Base-by-base conservation (phyloP, 2,797 vertebrate genomes). In the Tachyglossus aculeatus region DNA sequence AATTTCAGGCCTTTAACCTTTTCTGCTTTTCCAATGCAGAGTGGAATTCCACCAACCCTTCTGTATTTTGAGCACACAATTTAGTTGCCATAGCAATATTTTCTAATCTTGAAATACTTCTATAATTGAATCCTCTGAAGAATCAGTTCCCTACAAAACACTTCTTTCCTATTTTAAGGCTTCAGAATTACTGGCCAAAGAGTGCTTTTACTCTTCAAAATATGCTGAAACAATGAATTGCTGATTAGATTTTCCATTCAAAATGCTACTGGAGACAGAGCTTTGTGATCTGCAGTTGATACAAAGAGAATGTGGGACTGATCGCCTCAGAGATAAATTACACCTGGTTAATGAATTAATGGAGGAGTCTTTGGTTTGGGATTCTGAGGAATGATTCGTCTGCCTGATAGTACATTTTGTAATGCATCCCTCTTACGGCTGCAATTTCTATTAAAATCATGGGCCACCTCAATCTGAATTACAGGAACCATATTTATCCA, bases 21-120 rank as follows among this genome's bases (percentile, higher is more conserved):
- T 69, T 38, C 21, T 69, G 39, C 8, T 55, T 85, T 83, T 79
- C 64, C 53, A 71, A 82, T 31, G 44, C 57, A 31, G 47, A 78
- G 65, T 19, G 70, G 66, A 86, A 63, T 70, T 82, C 52, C 54
- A 71, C 50, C 5, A 52, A 27, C 8, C 52, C 11, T 56, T 59
- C 36, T 56, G 22, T 0, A 37, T 78, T 81, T 55, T 53, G 54
- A 54, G 71, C 37, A 75, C 13, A 57, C 56, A 86, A 75, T 43
- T 78, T 74, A 78, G 85, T 88, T 89, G 66, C 66, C 80, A 86
- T 76, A 80, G 83, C 52, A 88, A 91, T 85, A 72, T 0, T n/a
- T 61, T 52, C 67, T 63, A 43, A 70, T 74, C 52, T 40, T 60
- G 44, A 80, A 71, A 81, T 60, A 67, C 51, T 43, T 80, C 29